Evolutionary conservation across 2,797 vertebrate species (phyloP).

Genomic region (Lateolabrax maculatus): DNA sequence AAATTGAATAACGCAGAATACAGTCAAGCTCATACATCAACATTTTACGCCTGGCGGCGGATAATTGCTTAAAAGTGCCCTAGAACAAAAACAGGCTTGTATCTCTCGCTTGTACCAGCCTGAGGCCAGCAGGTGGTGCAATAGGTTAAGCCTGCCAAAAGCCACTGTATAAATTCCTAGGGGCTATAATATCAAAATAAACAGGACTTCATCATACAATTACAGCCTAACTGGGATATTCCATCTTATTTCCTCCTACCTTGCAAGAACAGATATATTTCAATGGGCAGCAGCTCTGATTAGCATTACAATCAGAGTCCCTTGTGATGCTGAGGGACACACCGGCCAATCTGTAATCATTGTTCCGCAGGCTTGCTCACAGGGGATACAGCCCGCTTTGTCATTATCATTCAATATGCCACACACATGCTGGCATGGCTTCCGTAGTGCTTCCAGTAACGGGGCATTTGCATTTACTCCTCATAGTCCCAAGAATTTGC

Average conservation of each 20-base stretch:
- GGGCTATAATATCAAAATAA: slow-evolving; percentile 54
- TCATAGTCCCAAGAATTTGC: slow-evolving; percentile 32
- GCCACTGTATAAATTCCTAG: not conserved
- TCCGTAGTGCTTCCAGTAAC: slow-evolving; percentile 44
- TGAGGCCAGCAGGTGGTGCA: slow-evolving; percentile 73
- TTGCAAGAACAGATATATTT: slow-evolving; percentile 68
- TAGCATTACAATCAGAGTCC: slow-evolving; percentile 78
- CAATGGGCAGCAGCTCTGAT: slow-evolving; percentile 65
- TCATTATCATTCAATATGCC: slow-evolving; percentile 75
- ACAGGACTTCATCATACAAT: slow-evolving; percentile 41
- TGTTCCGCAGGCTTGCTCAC: slow-evolving; percentile 76
- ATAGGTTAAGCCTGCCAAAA: slow-evolving; percentile 43
- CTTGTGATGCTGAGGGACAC: slow-evolving; percentile 66
- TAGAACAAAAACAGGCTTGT: not conserved
- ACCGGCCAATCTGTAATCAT: slow-evolving; percentile 80
- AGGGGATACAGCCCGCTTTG: slow-evolving; percentile 68
- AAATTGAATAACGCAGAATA: slow-evolving; percentile 25
- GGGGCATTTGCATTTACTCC: slow-evolving; percentile 68
- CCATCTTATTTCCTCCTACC: slow-evolving; percentile 56
- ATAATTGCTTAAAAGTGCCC: slow-evolving; percentile 32
- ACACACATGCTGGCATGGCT: slow-evolving; percentile 67
- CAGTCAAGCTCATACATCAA: slow-evolving; percentile 29
- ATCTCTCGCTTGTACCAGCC: not conserved
- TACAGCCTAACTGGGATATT: slow-evolving; percentile 48
- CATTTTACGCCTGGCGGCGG: not conserved